A percentile compares a stretch with the other conserved stretches of the same genome.
phyloP scores from a whole-genome alignment of 2,888 invertebrate species.

The Netelia inedita region DNA sequence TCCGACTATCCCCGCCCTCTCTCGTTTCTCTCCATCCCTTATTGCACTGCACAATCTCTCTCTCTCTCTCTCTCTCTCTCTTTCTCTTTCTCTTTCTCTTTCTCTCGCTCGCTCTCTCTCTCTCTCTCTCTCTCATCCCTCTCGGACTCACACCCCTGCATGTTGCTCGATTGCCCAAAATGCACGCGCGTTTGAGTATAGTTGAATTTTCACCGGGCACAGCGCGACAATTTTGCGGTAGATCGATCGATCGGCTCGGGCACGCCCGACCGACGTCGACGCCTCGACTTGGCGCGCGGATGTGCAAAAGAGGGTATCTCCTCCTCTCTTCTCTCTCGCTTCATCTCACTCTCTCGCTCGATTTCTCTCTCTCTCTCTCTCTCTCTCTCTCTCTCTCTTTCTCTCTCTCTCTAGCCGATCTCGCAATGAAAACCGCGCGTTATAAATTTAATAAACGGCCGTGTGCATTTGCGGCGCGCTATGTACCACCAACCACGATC shows the following conservation, averaged over 20 bases:
- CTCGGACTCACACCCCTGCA: slow-evolving; percentile 35
- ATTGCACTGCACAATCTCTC: slow-evolving; percentile 24
- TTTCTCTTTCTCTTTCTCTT: slow-evolving; percentile 6
- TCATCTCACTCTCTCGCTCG: slow-evolving; percentile 16
- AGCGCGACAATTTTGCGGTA: slow-evolving; percentile 69
- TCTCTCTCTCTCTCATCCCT: slow-evolving; percentile 44
- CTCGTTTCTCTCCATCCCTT: slow-evolving; percentile 19
- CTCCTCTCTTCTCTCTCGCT: background rate
- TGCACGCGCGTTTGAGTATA: slow-evolving; percentile 62
- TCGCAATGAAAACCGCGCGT: slow-evolving; percentile 26
- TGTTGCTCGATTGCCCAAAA: slow-evolving; percentile 61
- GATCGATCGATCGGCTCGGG: slow-evolving; percentile 66
- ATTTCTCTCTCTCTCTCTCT: background rate
- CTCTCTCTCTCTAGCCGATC: too few relatives aligned
- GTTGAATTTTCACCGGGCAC: slow-evolving; percentile 68
- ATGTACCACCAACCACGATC: slow-evolving; percentile 34
- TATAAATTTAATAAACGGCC: slow-evolving; percentile 65
- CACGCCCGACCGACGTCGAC: slow-evolving; percentile 55
- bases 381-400: too few relatives aligned
- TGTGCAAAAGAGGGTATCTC: slow-evolving; percentile 43
- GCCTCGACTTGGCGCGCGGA: slow-evolving; percentile 49
- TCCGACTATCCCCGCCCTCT: slow-evolving; percentile 70
- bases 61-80: background rate
- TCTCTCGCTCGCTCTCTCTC: slow-evolving; percentile 34
- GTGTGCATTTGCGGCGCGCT: slow-evolving; percentile 32